phyloP scores from a whole-genome alignment of 92 coral and sea anemone species.

The Scolanthus callimorphus region DNA sequence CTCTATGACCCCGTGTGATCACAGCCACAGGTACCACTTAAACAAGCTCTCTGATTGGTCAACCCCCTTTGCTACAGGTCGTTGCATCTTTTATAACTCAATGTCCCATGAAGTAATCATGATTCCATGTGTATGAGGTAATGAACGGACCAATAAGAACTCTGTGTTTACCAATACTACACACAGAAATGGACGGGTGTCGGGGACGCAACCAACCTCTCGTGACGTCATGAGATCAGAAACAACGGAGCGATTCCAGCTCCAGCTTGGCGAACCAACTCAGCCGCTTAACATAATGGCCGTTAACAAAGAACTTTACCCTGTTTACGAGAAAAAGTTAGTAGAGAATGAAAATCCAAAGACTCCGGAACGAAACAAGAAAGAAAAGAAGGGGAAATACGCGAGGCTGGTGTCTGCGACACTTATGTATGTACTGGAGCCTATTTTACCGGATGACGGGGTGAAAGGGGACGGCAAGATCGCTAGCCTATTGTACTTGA shows the following conservation, averaged over 20 bases:
- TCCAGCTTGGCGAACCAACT: slow-evolving; percentile 47
- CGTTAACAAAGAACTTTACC: slow-evolving; percentile 58
- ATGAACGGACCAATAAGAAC: slow-evolving; percentile 77
- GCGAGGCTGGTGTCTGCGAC: slow-evolving; percentile 38
- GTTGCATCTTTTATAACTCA: slow-evolving; percentile 71
- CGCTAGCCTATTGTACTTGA: slow-evolving; percentile 87
- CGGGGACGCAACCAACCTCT: slow-evolving; percentile 4
- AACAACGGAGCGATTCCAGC: slow-evolving; percentile 42
- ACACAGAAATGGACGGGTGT: slow-evolving; percentile 56
- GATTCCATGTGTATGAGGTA: slow-evolving; percentile 92
- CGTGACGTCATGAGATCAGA: slow-evolving; percentile 75
- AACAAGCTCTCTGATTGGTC: slow-evolving; percentile 50
- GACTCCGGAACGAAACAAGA: slow-evolving; percentile 32
- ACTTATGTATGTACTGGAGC: slow-evolving; percentile 77
- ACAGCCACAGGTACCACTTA: slow-evolving; percentile 19
- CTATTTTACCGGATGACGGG: slow-evolving; percentile 84
- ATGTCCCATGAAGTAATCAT: slow-evolving; percentile 88
- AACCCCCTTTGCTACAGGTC: slow-evolving; percentile 28
- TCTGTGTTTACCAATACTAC: slow-evolving; percentile 48
- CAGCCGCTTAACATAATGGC: slow-evolving; percentile 57
- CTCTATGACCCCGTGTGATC: slow-evolving; percentile 46
- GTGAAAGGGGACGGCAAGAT: slow-evolving; percentile 96
- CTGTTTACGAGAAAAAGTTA: slow-evolving; percentile 65
- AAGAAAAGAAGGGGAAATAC: slow-evolving; percentile 38
- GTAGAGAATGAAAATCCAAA: slow-evolving; percentile 41